A percentile compares a stretch with the other conserved stretches of the same genome.
phyloP scores from a whole-genome alignment of 2,797 vertebrate genomes.

The Leptodactylus fallax region DNA sequence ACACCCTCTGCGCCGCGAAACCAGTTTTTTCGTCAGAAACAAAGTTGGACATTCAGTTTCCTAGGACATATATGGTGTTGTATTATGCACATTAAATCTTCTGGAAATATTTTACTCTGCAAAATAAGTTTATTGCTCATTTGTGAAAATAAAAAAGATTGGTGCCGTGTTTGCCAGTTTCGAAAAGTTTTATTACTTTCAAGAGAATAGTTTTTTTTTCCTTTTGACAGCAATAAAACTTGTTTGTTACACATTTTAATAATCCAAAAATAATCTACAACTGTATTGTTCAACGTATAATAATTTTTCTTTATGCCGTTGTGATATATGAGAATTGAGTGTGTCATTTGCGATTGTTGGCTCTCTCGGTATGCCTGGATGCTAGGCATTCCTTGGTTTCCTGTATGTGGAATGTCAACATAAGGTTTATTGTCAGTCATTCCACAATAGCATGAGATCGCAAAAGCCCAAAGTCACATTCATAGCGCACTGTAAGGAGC shows the following conservation, averaged over 20 bases:
- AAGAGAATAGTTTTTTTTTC: no score
- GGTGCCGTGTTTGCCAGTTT: no score
- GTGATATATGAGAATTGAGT: constrained; percentile 1
- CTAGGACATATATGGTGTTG: no score
- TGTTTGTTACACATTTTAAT: background rate
- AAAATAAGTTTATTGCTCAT: background rate
- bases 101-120: background rate
- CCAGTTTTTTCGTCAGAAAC: no score
- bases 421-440: constrained; percentile 32
- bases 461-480: background rate
- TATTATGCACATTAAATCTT: no score
- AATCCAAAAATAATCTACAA: background rate
- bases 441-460: constrained; percentile 31
- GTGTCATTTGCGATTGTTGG: constrained; percentile 14
- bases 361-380: constrained; percentile 20
- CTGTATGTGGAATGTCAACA: constrained; percentile 23
- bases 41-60: no score
- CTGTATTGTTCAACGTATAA: background rate
- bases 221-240: no score
- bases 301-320: background rate
- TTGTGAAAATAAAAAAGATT: no score
- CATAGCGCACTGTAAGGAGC: constrained; percentile 14
- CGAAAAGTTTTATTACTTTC: no score
- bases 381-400: constrained; percentile 37
- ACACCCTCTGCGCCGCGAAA: no score